These are phyloP conservation scores for Alfaro cultratus DNA, from an alignment of 2,797 vertebrate species.

Conservation along the genomic window DNA sequence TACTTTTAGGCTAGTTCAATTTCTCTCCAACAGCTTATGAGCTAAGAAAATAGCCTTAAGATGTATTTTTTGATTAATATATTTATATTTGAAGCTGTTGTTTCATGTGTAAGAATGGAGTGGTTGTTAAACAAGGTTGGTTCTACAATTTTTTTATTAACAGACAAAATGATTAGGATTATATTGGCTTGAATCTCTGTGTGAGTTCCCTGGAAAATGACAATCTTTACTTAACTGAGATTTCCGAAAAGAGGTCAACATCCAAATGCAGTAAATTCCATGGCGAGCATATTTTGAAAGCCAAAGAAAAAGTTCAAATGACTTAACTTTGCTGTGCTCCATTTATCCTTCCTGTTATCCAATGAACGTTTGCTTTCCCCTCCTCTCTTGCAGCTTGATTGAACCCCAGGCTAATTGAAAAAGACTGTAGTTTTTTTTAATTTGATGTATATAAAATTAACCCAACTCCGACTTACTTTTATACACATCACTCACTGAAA, in stretches of 20 bases:
- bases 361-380: background rate
- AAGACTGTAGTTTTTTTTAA: background rate
- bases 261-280: background rate
- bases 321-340: background rate
- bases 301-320: background rate
- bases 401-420: background rate
- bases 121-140: background rate
- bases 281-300: background rate
- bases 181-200: background rate
- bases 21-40: background rate
- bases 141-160: background rate
- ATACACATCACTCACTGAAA: background rate
- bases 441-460: too few relatives aligned
- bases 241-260: background rate
- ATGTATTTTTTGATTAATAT: background rate
- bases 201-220: background rate
- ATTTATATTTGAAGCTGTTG: background rate
- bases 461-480: background rate
- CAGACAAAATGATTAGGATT: background rate
- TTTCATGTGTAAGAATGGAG: background rate
- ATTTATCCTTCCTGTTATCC: background rate
- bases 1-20: background rate
- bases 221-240: background rate
- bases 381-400: background rate
- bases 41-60: background rate